Evolutionary conservation across 2,797 vertebrate genomes (phyloP).

Genomic region (Ficedula albicollis): DNA sequence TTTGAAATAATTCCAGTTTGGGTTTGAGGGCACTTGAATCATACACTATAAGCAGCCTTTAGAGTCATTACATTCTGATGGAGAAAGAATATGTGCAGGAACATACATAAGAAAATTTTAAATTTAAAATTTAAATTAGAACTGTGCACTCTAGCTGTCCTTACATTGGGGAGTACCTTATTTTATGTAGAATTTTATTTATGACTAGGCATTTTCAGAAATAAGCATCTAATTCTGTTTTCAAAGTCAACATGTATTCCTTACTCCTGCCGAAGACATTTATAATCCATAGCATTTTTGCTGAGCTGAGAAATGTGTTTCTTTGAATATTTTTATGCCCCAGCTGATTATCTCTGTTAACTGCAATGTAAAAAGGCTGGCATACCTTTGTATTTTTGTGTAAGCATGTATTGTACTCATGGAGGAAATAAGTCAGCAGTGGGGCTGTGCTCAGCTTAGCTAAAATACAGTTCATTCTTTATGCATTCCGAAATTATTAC

Average conservation of each 20-base stretch:
- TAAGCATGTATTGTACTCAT: not conserved
- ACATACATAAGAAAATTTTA: not conserved
- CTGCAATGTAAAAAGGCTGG: not conserved
- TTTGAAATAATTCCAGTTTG: not conserved
- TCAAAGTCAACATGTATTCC: not conserved
- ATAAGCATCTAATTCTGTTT: not conserved
- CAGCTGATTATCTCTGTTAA: not conserved
- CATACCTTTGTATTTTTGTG: not conserved
- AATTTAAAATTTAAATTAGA: not conserved
- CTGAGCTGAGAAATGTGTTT: not conserved
- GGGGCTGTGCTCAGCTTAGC: not conserved
- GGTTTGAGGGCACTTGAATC: not conserved
- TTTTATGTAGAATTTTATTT: not conserved
- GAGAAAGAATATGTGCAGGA: not conserved
- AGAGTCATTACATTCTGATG: not conserved
- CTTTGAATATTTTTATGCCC: not conserved
- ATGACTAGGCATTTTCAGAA: not conserved
- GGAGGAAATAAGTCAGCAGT: not conserved
- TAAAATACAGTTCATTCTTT: not conserved
- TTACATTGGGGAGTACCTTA: not conserved
- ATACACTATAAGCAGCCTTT: not conserved
- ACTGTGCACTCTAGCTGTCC: not conserved
- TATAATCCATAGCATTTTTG: not conserved
- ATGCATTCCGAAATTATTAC: not conserved
- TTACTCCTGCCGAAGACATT: not conserved